phyloP scores from a whole-genome alignment of 2,888 invertebrate species.

The Miltochrista miniata region DNA sequence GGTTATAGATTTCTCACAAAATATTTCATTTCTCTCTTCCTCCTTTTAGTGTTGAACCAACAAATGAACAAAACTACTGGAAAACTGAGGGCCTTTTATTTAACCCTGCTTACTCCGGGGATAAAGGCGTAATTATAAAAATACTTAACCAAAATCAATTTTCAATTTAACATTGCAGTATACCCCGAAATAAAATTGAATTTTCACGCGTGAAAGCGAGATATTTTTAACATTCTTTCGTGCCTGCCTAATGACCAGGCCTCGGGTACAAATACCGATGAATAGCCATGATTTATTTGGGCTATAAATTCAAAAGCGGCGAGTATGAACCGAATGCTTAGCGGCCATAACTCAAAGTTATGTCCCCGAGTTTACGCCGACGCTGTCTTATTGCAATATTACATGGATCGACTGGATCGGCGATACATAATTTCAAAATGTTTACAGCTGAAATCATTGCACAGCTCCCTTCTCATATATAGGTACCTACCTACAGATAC shows the following conservation, averaged over 20 bases:
- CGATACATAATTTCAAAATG: not conserved
- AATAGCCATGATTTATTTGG: constrained; percentile 58
- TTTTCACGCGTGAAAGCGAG: not conserved
- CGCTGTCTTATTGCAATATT: constrained; percentile 7
- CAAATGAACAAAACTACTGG: too few relatives aligned
- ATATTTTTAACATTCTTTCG: constrained; percentile 5
- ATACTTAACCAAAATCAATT: too few relatives aligned
- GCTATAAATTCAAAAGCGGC: constrained; percentile 56
- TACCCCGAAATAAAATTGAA: too few relatives aligned
- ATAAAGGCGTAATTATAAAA: too few relatives aligned
- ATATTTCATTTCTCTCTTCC: too few relatives aligned
- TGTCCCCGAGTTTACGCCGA: constrained; percentile 49
- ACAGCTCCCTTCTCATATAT: too few relatives aligned
- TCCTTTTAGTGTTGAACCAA: too few relatives aligned
- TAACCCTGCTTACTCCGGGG: too few relatives aligned
- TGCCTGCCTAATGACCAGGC: constrained; percentile 35
- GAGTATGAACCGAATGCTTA: constrained; percentile 52
- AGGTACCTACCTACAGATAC: too few relatives aligned
- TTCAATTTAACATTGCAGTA: too few relatives aligned
- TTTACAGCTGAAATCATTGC: not conserved
- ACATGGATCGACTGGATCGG: not conserved
- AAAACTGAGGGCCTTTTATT: too few relatives aligned
- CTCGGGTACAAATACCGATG: constrained; percentile 57
- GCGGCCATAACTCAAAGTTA: constrained; percentile 60
- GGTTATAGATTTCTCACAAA: too few relatives aligned